Base-by-base conservation (phyloP, 92 coral and sea anemone genomes). In the Phenganax stokvisi region DNA sequence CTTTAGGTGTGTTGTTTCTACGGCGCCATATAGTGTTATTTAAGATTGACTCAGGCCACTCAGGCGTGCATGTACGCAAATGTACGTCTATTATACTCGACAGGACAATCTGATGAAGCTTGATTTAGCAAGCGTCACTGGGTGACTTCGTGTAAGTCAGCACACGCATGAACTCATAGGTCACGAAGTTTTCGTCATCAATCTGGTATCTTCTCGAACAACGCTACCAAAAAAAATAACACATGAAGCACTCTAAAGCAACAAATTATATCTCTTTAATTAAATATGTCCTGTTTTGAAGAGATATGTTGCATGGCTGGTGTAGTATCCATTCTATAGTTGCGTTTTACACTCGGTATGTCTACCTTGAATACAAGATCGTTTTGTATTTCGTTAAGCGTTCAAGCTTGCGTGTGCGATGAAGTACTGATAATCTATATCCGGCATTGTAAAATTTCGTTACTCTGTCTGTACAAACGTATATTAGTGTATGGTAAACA, bases 121-220 rank as follows among this genome's bases (percentile, higher is more conserved):
- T 6, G 55, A 52, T 29, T 44, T 47, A 76, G 61, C 60, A 51
- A 79, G 65, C 83, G 83, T 79, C 83, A 79, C 51, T 3, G 31
- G 8, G 57, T 62, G 16, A 17, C 28, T 54, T 56, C 80, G 77
- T 53, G 63, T 76, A 20, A 13, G 0, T 30, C 47, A 12, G 73
- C 73, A 68, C 20, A 68, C 73, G 73, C 73, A 68, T 37, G 73
- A 68, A 8, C 73, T 20, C 70, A 17, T 17, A 28, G 6, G 73
- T 68, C 54, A 68, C 10, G 9, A 27, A 9, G 73, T 37, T 68
- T 28, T 75, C 67, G 44, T 6, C 13, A 77, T 31, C 37, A 16
- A 52, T 31, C 74, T 65, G 53, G 83, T 59, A 53, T 9, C 55
- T 79, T 79, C 83, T 79, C 61, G 83, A 79, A 79, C 47, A 10